phyloP scores from a whole-genome alignment of 2,113 vertebrate genomes.

The Silurus asotus region DNA sequence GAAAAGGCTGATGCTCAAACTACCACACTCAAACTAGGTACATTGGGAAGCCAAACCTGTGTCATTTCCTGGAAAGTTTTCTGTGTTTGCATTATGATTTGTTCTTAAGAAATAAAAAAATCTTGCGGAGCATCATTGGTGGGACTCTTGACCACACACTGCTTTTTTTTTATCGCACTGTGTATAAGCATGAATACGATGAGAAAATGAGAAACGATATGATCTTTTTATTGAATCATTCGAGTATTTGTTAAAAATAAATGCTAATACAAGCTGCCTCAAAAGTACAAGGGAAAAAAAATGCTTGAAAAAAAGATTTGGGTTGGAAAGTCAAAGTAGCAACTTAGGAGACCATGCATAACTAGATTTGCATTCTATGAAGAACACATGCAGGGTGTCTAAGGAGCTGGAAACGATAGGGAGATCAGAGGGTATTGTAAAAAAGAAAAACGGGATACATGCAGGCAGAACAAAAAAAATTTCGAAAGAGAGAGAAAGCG shows the following conservation, averaged over 20 bases:
- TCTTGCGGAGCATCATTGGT: neutral
- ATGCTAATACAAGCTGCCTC: no score
- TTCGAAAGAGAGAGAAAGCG: neutral
- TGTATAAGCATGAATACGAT: neutral
- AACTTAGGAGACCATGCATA: neutral
- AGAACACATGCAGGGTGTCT: neutral
- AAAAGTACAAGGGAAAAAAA: neutral
- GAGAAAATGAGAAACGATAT: neutral
- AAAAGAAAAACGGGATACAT: neutral
- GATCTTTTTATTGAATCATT: no score
- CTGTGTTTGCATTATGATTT: neutral
- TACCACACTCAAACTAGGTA: neutral
- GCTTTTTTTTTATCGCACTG: neutral
- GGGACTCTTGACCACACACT: neutral
- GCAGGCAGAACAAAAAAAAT: neutral
- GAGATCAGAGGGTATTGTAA: neutral
- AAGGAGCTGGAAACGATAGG: neutral
- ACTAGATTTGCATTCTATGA: neutral
- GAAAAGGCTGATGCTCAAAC: conserved; percentile 6
- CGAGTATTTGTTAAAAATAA: no score
- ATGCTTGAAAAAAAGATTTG: no score
- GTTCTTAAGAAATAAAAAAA: neutral
- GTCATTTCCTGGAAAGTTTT: neutral
- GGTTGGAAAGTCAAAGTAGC: neutral
- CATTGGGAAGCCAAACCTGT: conserved; percentile 2